These are phyloP conservation scores for Tangara arthus DNA, from an alignment of 2,797 vertebrate genomes.

Conservation along the genomic window DNA sequence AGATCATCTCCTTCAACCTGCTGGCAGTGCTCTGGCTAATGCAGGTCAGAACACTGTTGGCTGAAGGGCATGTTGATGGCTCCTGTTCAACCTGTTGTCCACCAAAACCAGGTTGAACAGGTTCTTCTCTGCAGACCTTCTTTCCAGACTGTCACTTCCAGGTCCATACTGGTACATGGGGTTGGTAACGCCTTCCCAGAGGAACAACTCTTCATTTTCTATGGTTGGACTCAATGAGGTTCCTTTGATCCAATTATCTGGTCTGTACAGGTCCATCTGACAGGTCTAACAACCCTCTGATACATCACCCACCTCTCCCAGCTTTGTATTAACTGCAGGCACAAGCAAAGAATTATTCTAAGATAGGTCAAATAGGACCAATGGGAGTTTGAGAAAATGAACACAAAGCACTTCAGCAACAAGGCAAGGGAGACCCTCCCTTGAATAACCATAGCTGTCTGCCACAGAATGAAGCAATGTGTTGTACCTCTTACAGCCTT, in stretches of 20 bases:
- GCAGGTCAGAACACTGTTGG: neutral
- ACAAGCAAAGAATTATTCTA: neutral
- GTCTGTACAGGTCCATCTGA: neutral
- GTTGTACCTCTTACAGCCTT: neutral
- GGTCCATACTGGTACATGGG: neutral
- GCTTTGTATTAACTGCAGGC: neutral
- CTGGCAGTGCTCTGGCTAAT: neutral
- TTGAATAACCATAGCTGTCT: neutral
- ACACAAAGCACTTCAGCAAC: neutral
- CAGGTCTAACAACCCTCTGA: neutral
- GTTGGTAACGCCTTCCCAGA: neutral
- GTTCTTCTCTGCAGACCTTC: neutral
- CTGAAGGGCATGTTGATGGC: neutral
- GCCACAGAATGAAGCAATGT: neutral
- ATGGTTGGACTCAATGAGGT: neutral
- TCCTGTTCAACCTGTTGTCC: neutral
- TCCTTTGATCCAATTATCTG: neutral
- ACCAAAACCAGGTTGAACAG: neutral
- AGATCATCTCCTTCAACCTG: neutral
- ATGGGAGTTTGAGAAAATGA: neutral
- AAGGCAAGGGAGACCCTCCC: neutral
- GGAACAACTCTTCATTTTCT: neutral
- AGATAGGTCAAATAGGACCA: neutral
- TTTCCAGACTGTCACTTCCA: fast-evolving
- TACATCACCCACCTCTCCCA: neutral